Base-by-base conservation (phyloP, 2,113 vertebrate species). In the Oceanodroma tethys region DNA sequence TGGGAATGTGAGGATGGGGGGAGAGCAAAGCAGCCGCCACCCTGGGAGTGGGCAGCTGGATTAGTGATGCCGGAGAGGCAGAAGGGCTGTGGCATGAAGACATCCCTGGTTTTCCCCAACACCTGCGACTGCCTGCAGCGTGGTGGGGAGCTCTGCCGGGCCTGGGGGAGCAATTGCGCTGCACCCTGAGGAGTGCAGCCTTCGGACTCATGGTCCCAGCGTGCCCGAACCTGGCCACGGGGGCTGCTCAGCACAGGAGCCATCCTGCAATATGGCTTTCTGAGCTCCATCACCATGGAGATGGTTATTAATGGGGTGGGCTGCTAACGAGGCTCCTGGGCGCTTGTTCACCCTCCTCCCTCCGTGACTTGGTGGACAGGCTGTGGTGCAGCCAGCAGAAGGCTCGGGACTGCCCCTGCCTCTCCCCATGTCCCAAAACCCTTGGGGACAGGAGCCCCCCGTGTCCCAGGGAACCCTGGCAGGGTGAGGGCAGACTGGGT, bases 201-300 rank as follows among this genome's bases (percentile, higher is more conserved):
- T 76, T 71, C 2, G 0, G 38, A 87, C 48, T 82, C 10, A 0
- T 16, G 19, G 65, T 38, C 30, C 19, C 1, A 0, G 14, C 0
- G 0, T 40, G 78, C 36, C 42, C 0, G 2, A 70, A 52, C 38
- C 42, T 0, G 0, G 30, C 40, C 2, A 5, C 0, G 2, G 45
- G 32, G 36, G 20, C 47, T 56, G 83, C 53, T 68, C 34, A 6
- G 59, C 0, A 0, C 66, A 6, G 34, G 38, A 45, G 42, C 27
- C 1, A 2, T 27, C 42, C 63, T 36, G 34, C 32, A 2, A 2
- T 4, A 10, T 42, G 66, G 32, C 25, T 36, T 50, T 19, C 42
- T 0, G 5, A 67, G 50, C 65, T 82, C 38, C 20, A 38, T 52
- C 20, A 18, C 58, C 62, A 10, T 15, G 59, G 81, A 81, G 81